A percentile compares a stretch with the other conserved stretches of the same genome.
These are phyloP conservation scores for Cheilosia scutellata DNA, from an alignment of 2,888 invertebrate genomes.

Conservation along the genomic window DNA sequence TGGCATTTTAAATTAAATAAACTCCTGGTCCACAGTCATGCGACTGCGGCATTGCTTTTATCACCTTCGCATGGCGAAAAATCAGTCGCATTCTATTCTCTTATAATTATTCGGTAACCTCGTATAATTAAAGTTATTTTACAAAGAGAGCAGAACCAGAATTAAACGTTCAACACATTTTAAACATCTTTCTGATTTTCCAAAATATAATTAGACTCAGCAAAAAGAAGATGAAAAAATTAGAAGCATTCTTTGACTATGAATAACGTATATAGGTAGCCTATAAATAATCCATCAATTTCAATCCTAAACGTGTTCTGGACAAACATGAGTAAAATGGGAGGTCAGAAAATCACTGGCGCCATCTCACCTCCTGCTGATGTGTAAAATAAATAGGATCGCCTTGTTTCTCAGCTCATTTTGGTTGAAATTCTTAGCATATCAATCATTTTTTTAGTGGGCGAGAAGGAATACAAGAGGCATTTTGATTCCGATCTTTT, in stretches of 20 bases:
- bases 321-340: slow-evolving; percentile 42
- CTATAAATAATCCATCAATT: slow-evolving; percentile 55
- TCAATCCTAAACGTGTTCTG: slow-evolving; percentile 25
- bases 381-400: slow-evolving; percentile 74
- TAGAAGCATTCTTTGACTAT: slow-evolving; percentile 11
- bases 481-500: slow-evolving; percentile 13
- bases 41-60: slow-evolving; percentile 65
- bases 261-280: neutral
- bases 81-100: slow-evolving; percentile 28
- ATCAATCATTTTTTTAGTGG: slow-evolving; percentile 46
- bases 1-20: slow-evolving; percentile 73
- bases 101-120: slow-evolving; percentile 35
- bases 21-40: slow-evolving; percentile 36
- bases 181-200: slow-evolving; percentile 15
- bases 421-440: slow-evolving; percentile 47
- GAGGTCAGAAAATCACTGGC: slow-evolving; percentile 82
- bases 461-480: slow-evolving; percentile 29
- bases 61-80: slow-evolving; percentile 57
- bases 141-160: slow-evolving; percentile 9
- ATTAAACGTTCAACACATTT: slow-evolving; percentile 36
- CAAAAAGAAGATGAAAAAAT: slow-evolving; percentile 17
- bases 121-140: slow-evolving; percentile 48
- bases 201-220: slow-evolving; percentile 19
- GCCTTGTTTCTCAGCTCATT: slow-evolving; percentile 52
- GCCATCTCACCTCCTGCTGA: slow-evolving; percentile 83